These are phyloP conservation scores for Tonatia bakeri DNA, from an alignment of 2,113 vertebrate species.

Conservation along the genomic window DNA sequence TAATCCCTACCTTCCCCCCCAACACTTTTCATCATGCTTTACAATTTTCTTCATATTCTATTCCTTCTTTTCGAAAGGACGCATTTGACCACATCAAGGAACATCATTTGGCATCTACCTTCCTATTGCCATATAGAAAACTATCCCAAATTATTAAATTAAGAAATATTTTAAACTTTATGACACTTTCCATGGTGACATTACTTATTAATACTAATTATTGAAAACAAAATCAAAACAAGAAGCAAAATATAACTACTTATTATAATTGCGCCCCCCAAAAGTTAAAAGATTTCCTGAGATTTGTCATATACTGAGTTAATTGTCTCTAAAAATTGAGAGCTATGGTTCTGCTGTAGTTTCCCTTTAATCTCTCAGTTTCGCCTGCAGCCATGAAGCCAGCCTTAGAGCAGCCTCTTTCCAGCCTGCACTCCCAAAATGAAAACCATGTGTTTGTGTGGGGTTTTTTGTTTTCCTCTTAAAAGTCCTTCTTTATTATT, in stretches of 20 bases:
- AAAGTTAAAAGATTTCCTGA: constrained; percentile 30
- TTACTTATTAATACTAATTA: constrained; percentile 20
- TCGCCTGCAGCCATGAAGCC: constrained; percentile 78
- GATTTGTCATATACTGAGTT: constrained; percentile 28
- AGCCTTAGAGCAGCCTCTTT: constrained; percentile 51
- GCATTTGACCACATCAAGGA: background rate
- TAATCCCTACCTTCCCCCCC: rapidly evolving
- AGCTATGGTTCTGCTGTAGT: constrained; percentile 71
- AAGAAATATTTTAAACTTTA: background rate
- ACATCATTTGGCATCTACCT: background rate
- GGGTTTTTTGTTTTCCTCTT: constrained; percentile 53
- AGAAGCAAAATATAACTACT: background rate
- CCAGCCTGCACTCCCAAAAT: constrained; percentile 65
- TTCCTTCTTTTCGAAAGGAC: background rate
- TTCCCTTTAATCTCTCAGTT: constrained; percentile 79
- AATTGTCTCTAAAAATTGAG: constrained; percentile 75
- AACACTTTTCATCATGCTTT: background rate
- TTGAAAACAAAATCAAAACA: constrained; percentile 21
- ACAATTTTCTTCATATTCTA: background rate
- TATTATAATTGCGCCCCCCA: background rate
- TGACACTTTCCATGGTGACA: background rate
- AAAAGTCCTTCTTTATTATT: constrained; percentile 61
- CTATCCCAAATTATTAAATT: background rate
- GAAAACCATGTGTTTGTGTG: constrained; percentile 79
- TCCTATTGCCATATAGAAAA: background rate